These are phyloP conservation scores for Lepus oiostolus DNA, from an alignment of 2,797 vertebrate species.

Conservation along the genomic window DNA sequence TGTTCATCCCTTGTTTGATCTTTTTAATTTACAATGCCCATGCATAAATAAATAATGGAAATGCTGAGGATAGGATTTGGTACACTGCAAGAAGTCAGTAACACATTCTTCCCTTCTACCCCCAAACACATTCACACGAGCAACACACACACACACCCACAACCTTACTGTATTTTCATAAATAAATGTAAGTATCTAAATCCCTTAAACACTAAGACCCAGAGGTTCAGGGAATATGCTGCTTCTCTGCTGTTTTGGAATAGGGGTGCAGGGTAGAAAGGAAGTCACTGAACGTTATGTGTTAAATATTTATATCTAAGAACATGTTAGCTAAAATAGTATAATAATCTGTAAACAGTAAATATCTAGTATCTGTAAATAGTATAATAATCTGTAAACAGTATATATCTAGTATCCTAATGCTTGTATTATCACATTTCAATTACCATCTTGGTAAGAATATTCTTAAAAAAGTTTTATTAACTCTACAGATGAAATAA, in stretches of 20 bases:
- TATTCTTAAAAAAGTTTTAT: neutral
- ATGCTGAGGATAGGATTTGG: neutral
- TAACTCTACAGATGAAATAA: neutral
- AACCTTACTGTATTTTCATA: neutral
- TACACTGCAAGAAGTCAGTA: neutral
- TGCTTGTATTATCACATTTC: neutral
- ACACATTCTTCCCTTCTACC: neutral
- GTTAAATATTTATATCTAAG: neutral
- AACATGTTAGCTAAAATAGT: neutral
- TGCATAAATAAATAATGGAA: neutral
- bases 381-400: neutral
- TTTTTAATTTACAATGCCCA: neutral
- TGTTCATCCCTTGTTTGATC: no score
- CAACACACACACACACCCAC: neutral
- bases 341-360: neutral
- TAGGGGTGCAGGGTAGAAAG: neutral
- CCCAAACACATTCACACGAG: neutral
- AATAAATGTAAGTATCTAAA: slow-evolving; percentile 16
- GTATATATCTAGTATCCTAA: neutral
- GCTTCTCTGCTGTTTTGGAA: neutral
- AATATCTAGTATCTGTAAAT: neutral
- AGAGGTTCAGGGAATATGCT: neutral
- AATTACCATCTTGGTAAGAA: slow-evolving; percentile 13
- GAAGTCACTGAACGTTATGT: neutral
- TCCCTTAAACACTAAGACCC: neutral